Base-by-base conservation (phyloP, 2,888 invertebrate species). In the Stenchaetothrips biformis region DNA sequence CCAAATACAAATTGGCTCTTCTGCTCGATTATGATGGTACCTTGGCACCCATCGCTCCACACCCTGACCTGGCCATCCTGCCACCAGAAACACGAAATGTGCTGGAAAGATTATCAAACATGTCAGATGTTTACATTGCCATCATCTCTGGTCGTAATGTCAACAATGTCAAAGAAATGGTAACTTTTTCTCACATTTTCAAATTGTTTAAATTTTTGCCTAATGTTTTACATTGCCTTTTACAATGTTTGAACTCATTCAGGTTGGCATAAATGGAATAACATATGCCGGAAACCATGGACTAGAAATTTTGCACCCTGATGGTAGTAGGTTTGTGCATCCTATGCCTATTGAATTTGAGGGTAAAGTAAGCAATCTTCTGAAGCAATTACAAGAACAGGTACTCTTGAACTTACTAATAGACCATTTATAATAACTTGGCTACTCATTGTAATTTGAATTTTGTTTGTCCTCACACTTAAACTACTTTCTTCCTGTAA, bases 261-360 rank as follows among this genome's bases (percentile, higher is more conserved):
- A 91, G 91, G 91, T 96, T 79, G 95, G 95, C 21, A 95, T 96
- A 82, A 95, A 95, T 83, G 94, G 95, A 81, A 94, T 96, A 81
- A 96, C 96, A 0, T 96, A 96, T 85, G 96, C 96, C 0, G 96
- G 96, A 53, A 95, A 94, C 87, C 95, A 96, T 85, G 96, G 95
- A 0, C 86, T 96, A 82, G 95, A 96, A 88, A 95, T 96, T 85
- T 87, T 95, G 16, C 96, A 96, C 86, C 95, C 96, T 0, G 96
- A 96, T 85, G 95, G 95, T 80, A 95, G 94, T 85, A 95, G 93
- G 87, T 96, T 96, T 85, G 94, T 95, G 0, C 95, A 95, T 87
- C 95, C 96, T 0, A 95, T 96, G 94, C 96, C 96, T 0, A 91
- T 92, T 82, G 94, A 95, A 84, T 92, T 92, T 83, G 94, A 95